Evolutionary conservation across 1,140 invertebrate species (phyloP).

Genomic region (Micrasema minimum): DNA sequence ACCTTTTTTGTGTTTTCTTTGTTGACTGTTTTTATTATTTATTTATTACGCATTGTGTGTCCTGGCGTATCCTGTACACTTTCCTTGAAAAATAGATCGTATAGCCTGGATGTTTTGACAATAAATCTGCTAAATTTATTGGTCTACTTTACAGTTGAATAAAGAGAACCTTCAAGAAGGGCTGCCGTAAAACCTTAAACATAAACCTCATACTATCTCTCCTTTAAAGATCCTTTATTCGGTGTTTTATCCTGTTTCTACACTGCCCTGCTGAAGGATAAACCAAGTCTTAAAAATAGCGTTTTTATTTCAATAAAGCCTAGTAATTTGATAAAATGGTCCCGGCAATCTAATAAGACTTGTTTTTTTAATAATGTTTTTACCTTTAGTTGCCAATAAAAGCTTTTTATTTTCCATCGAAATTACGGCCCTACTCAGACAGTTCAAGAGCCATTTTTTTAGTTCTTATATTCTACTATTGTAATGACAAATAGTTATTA

Average conservation of each 20-base stretch:
- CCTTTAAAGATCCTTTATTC: slow-evolving; percentile 21
- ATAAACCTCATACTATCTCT: slow-evolving; percentile 25
- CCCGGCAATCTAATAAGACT: too few species aligned
- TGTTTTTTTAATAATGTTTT: too few species aligned
- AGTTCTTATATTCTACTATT: too few species aligned
- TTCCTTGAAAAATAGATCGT: slow-evolving; percentile 26
- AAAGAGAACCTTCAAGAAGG: slow-evolving; percentile 18
- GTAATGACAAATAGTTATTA: too few species aligned
- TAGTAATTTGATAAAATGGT: slow-evolving; percentile 12
- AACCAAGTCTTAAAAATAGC: slow-evolving; percentile 2
- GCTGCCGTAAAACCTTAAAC: slow-evolving; percentile 11
- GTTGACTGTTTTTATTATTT: not conserved
- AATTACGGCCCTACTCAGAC: too few species aligned
- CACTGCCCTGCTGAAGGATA: not conserved
- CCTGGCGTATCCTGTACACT: not conserved
- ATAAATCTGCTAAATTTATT: slow-evolving; percentile 26
- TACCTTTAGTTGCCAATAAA: too few species aligned
- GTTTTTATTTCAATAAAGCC: slow-evolving; percentile 18
- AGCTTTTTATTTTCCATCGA: too few species aligned
- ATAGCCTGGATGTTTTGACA: slow-evolving; percentile 29
- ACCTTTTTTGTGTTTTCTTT: not conserved
- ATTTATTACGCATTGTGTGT: not conserved
- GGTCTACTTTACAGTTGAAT: slow-evolving; percentile 30
- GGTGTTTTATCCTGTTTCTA: slow-evolving; percentile 13
- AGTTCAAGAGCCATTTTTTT: too few species aligned